Evolutionary conservation across 2,888 invertebrate species (phyloP).

Genomic region (Rambutsinella grinnellia): DNA sequence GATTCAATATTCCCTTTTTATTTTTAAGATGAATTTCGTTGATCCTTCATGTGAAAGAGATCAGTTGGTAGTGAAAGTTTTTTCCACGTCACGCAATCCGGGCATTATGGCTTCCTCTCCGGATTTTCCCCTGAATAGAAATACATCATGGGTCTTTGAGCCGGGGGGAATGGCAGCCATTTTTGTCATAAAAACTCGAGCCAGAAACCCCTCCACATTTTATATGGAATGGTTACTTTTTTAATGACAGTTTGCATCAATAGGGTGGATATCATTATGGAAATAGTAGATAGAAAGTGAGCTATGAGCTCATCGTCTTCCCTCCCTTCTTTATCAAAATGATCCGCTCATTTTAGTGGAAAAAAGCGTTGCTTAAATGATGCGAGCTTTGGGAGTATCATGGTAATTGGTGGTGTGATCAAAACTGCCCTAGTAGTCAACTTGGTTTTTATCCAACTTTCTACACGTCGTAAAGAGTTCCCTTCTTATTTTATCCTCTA

Average conservation of each 20-base stretch:
- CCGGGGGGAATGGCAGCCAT: too few relatives aligned
- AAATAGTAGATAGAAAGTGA: conserved; percentile 10
- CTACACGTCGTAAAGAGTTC: neutral
- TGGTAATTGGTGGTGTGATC: neutral
- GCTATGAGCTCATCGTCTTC: neutral
- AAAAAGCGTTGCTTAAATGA: conserved; percentile 54
- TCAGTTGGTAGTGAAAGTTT: conserved; percentile 59
- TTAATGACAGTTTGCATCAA: conserved; percentile 15
- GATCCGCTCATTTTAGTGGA: conserved; percentile 50
- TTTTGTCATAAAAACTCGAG: neutral
- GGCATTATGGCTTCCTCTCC: conserved; percentile 63
- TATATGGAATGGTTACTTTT: conserved; percentile 2
- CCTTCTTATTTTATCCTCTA: neutral
- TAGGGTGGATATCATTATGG: conserved; percentile 12
- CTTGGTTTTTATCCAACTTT: too few relatives aligned
- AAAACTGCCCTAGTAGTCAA: neutral
- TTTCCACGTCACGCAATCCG: conserved; percentile 62
- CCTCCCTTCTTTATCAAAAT: conserved; percentile 4
- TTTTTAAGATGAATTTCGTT: too few relatives aligned
- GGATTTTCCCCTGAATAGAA: conserved; percentile 1
- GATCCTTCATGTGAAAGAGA: too few relatives aligned
- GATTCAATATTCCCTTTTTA: too few relatives aligned
- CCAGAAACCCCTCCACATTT: neutral
- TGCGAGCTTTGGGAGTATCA: conserved; percentile 41
- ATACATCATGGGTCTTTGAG: conserved; percentile 29